Evolutionary conservation across 2,797 vertebrate species (phyloP).

Genomic region (Falco biarmicus): DNA sequence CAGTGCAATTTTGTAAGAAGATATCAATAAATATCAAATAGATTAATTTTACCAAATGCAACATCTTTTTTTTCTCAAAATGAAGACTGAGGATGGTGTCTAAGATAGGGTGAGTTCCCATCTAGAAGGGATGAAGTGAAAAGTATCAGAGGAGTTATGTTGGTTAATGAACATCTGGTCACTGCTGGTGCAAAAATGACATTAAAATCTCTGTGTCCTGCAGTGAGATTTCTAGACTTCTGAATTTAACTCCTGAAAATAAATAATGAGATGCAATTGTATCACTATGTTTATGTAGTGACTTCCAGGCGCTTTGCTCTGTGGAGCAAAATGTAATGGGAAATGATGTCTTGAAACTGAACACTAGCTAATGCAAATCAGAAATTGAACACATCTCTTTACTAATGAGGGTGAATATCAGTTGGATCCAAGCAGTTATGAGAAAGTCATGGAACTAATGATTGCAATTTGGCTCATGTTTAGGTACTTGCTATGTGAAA

Average conservation of each 20-base stretch:
- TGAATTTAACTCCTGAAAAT: background rate
- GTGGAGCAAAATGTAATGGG: background rate
- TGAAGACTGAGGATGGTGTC: background rate
- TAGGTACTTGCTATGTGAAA: background rate
- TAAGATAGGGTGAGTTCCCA: background rate
- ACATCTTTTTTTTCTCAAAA: background rate
- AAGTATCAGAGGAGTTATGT: background rate
- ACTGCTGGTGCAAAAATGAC: background rate
- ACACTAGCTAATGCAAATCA: background rate
- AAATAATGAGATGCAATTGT: rapidly evolving
- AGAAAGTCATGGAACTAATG: background rate
- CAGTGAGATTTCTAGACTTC: background rate
- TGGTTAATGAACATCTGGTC: background rate
- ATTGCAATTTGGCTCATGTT: background rate
- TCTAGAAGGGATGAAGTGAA: background rate
- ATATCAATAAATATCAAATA: background rate
- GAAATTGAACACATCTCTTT: background rate
- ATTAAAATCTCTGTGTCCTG: background rate
- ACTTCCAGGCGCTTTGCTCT: background rate
- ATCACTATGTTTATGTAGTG: background rate
- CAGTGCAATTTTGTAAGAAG: background rate
- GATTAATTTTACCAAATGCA: background rate
- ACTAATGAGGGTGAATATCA: background rate
- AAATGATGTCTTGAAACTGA: background rate
- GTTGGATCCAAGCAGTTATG: background rate